phyloP scores from a whole-genome alignment of 2,797 vertebrate genomes.

The Lepilemur septentrionalis region DNA sequence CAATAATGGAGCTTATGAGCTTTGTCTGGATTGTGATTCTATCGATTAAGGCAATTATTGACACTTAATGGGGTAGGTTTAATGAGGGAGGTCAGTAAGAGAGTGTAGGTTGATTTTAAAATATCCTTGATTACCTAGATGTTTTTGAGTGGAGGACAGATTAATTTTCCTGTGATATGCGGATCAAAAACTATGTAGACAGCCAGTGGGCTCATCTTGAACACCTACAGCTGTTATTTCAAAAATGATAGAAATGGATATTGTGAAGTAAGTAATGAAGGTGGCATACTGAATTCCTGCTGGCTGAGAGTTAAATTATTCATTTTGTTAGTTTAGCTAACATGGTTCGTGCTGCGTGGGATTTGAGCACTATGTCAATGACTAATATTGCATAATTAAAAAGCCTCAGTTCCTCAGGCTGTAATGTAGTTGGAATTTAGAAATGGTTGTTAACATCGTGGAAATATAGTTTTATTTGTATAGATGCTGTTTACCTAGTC shows the following conservation, averaged over 20 bases:
- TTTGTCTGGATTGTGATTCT: conserved; percentile 45
- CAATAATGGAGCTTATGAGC: neutral
- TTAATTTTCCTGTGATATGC: conserved; percentile 29
- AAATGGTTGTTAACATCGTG: conserved; percentile 14
- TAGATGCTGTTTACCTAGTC: neutral
- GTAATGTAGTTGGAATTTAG: conserved; percentile 56
- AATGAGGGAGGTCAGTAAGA: neutral
- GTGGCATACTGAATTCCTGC: conserved; percentile 70
- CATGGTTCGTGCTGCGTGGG: conserved; percentile 66
- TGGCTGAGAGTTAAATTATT: conserved; percentile 81
- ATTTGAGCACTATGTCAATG: conserved; percentile 62
- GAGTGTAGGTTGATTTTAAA: conserved; percentile 40
- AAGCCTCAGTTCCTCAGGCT: conserved; percentile 50
- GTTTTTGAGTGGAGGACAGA: conserved; percentile 44
- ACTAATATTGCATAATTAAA: conserved; percentile 75
- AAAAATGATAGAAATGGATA: conserved; percentile 70
- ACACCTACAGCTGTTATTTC: conserved; percentile 63
- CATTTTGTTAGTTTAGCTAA: conserved; percentile 79
- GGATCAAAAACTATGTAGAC: conserved; percentile 59
- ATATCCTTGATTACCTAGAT: neutral
- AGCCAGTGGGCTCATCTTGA: conserved; percentile 41
- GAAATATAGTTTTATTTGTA: conserved; percentile 34
- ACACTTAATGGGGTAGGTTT: conserved; percentile 30
- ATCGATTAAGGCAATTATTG: conserved; percentile 40
- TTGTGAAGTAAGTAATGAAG: conserved; percentile 77